phyloP scores from a whole-genome alignment of 2,113 vertebrate species.

The Vicugna pacos region DNA sequence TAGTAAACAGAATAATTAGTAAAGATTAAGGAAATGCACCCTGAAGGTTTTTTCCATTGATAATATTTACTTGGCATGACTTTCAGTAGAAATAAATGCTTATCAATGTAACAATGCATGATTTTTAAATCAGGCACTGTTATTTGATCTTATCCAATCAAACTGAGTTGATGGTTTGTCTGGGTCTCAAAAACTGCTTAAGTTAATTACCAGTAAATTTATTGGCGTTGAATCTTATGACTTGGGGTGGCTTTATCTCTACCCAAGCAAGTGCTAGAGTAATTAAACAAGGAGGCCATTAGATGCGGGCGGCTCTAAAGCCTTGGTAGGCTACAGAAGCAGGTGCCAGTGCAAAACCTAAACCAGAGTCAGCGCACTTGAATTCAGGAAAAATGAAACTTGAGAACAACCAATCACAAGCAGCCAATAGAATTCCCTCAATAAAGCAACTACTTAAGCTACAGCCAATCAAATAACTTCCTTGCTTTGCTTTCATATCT shows the following conservation, averaged over 20 bases:
- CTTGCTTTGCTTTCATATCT: neutral
- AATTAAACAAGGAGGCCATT: neutral
- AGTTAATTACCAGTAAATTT: neutral
- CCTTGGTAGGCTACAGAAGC: neutral
- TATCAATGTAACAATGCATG: neutral
- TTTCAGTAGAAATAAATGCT: slow-evolving; percentile 54
- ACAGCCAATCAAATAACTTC: neutral
- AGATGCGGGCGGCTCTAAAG: too few relatives aligned
- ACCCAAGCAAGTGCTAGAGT: neutral
- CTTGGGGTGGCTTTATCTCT: neutral
- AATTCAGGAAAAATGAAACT: neutral
- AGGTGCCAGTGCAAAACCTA: neutral
- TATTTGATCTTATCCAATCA: neutral
- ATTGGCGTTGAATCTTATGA: neutral
- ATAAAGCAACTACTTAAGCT: neutral
- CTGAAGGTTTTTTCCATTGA: slow-evolving; percentile 20
- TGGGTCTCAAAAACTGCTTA: neutral
- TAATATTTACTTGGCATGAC: slow-evolving; percentile 42
- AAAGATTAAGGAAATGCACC: slow-evolving; percentile 46
- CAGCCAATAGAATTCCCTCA: neutral
- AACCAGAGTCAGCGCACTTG: neutral
- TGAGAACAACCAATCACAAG: neutral
- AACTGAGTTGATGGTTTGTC: neutral
- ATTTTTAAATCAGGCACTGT: slow-evolving; percentile 35
- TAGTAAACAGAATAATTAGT: slow-evolving; percentile 67